Conservation (phyloP, 2,888 invertebrate genomes). For the Oligia fasciuncula region DNA sequence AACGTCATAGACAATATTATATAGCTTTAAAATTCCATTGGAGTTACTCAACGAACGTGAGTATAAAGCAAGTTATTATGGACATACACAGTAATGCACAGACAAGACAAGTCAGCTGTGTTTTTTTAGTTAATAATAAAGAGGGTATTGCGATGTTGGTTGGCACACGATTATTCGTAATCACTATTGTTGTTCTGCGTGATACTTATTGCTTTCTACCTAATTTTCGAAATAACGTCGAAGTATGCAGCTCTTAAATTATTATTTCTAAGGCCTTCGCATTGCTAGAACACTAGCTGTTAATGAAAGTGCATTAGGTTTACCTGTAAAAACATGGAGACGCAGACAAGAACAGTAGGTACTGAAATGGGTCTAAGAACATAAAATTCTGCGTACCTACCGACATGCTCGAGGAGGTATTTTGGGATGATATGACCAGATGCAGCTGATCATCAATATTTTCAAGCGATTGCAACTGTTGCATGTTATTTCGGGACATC, state of each 20-base stretch:
- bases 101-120: conserved; percentile 46
- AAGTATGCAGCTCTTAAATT: not conserved
- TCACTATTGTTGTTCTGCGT: conserved; percentile 15
- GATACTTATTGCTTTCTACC: not conserved
- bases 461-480: not conserved
- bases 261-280: not conserved
- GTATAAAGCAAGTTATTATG: conserved; percentile 74
- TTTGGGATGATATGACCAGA: not conserved
- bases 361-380: not conserved
- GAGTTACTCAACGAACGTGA: conserved; percentile 74
- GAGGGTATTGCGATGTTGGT: conserved; percentile 36
- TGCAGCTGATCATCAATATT: conserved; percentile 7
- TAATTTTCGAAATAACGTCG: not conserved
- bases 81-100: conserved; percentile 53
- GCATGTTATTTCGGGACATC: conserved; percentile 25
- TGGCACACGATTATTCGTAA: conserved; percentile 11
- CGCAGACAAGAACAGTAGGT: not conserved
- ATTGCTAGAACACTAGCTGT: not conserved
- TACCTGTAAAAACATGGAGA: not conserved
- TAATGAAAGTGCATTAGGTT: not conserved
- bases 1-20: conserved; percentile 70
- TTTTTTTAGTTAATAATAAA: conserved; percentile 45
- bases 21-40: conserved; percentile 71
- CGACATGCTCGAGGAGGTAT: not conserved
- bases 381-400: not conserved